Conservation (phyloP, 2,113 vertebrate genomes). For the Rhinolophus ferrumequinum region DNA sequence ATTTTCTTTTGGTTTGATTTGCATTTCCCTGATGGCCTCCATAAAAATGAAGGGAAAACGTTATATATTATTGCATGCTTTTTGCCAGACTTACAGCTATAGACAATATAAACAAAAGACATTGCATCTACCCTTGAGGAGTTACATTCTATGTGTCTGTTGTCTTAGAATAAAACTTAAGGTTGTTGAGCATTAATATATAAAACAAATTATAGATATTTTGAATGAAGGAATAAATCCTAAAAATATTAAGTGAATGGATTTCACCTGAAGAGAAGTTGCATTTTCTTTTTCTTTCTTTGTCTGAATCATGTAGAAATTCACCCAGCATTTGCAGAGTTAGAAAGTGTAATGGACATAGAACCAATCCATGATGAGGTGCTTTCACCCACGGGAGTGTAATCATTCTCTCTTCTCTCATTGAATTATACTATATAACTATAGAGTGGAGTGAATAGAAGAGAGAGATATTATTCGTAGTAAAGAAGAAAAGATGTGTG, state of each 20-base stretch:
- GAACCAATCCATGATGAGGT: neutral
- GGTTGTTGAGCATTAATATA: neutral
- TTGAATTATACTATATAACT: neutral
- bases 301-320: neutral
- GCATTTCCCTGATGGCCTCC: neutral
- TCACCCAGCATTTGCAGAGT: neutral
- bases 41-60: neutral
- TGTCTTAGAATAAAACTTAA: neutral
- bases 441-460: neutral
- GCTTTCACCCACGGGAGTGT: neutral
- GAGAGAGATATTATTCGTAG: neutral
- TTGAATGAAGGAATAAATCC: neutral
- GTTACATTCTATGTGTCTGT: neutral
- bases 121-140: neutral
- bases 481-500: neutral
- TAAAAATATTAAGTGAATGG: neutral
- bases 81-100: neutral
- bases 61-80: neutral
- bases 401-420: neutral
- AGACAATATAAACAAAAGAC: neutral
- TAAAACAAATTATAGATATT: neutral
- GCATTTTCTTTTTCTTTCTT: neutral
- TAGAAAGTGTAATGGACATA: neutral
- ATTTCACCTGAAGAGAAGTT: neutral
- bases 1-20: neutral